Evolutionary conservation across 2,797 vertebrate species (phyloP), one percentile per base, ranked within the genome.

Genomic region (Emys orbicularis): DNA sequence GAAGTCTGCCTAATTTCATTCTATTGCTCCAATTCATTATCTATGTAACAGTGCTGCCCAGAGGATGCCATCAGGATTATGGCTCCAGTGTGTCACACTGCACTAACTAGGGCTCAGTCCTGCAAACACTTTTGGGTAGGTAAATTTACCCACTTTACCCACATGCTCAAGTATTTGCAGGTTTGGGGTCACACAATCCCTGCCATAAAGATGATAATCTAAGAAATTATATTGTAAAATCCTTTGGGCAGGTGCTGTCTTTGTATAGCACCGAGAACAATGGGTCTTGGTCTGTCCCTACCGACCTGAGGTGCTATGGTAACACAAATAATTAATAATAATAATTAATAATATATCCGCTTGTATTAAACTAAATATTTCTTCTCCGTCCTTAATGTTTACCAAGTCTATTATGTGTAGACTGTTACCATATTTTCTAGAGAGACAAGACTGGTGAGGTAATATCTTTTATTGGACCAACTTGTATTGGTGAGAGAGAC

Each of bases 11-110:
- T 93, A 87, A 84, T 94, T 88, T 47, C 3, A 15, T 76, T 23
- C 50, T 93, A 50, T n/a, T 88, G 3, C 21, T n/a, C n/a, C 13
- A 68, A 37, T 37, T 37, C 34, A 68, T n/a, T 37, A 68, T 93
- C 94, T 59, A 68, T 89, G 91, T 93, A 91, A 5, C 56, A 94
- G 54, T 86, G 79, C 74, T 86, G 25, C 37, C 41, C n/a, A 68
- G 65, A 10, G 29, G 6, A 27, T 57, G 56, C 10, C 56, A 13
- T 68, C 13, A 54, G 81, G 47, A 86, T 79, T 13, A 13, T 84
- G 80, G 88, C 19, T 27, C 92, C 90, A 53, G 54, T 68, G 6
- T 8, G 1, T 81, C 47, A 90, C 74, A 5, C 68, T 89, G 27
- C 25, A 4, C 18, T 13, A 10, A 9, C 15, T 76, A 27, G 21